Base-by-base conservation (phyloP, 2,113 vertebrate species). In the Ranitomeya variabilis region DNA sequence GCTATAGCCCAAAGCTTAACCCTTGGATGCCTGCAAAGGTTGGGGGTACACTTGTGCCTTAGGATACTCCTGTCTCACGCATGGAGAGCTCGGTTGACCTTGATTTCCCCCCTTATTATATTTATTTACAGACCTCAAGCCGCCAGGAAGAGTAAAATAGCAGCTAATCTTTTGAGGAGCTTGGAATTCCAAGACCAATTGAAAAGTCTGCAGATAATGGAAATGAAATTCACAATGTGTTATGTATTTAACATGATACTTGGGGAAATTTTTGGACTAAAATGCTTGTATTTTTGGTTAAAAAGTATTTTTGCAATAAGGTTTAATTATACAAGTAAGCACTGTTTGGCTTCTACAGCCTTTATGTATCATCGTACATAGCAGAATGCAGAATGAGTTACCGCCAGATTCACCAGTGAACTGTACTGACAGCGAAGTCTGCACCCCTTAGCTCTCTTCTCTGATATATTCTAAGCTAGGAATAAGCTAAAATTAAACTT, bases 51-150 rank as follows among this genome's bases (percentile, higher is more conserved):
- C 7, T n/a, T 7, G 13, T 55, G 37, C 26, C 45, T 57, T 18
- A 15, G 67, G 21, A 23, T 57, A 45, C 45, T 7, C 21, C 55
- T 16, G 11, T 10, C 31, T 85, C 37, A 7, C 13, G 55, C 45
- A 57, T 4, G 51, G 23, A 57, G 21, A 66, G 31, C 67, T 74
- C 73, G 13, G 23, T 13, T 89, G 45, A 85, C 87, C 87, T 85
- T 15, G 80, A 66, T 76, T 26, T 77, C 31, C 74, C 69, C 73
- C 57, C 26, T 89, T 79, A 57, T 84, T 79, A 84, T 78, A 79
- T 85, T 89, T 89, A 85, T 84, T 89, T 89, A 79, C 82, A 89
- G 59, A 57, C 67, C 59, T 52, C 13, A 66, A 45, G 73, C 73
- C 9, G 87, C 51, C 87, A 69, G 87, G 81, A 69, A 89, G 51